Evolutionary conservation across 2,888 invertebrate species (phyloP), one percentile per base, ranked within the genome.

Genomic region (Watsonalla binaria): DNA sequence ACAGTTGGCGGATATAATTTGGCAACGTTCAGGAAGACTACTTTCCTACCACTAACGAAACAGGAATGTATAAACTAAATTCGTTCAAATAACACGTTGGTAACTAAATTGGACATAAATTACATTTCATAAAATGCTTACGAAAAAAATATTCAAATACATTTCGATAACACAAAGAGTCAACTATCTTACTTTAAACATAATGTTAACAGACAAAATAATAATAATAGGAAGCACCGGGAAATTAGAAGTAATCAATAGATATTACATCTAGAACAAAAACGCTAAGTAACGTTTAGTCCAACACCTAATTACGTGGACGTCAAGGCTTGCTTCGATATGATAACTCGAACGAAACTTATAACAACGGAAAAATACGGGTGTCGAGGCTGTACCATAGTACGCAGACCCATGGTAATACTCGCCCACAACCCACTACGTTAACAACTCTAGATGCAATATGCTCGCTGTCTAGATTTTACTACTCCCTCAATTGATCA

Each of bases 21-120:
- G 90, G 90, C 90, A 90, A 89, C 87, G 86, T 88, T 90, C 77
- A 86, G 89, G 90, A 90, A 90, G 90, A 90, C 90, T 89, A 89
- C 87, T 88, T 85, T 86, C 82, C 86, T 90, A 90, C 84, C 80
- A 87, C 86, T 88, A 86, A 87, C 86, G 85, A 89, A 89, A 90
- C 84, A 88, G 86, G 83, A 87, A 85, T 89, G 88, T 84, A 78
- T 80, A 77, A 86, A 90, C 88, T 88, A 89, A 90, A 90, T 88
- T 88, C 88, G 88, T 80, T 87, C 81, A 73, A 83, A 86, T 83
- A 88, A 87, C 86, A 83, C 70, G 84, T 75, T 90, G 90, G 90
- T 90, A 90, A 90, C 90, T 86, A 65, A 85, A 75, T 81, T 82
- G 79, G 82, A 81, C 70, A 84, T 84, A 82, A 80, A 82, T 73